Conservation (phyloP, 1,140 invertebrate genomes). For the Drosophila tsacasi region DNA sequence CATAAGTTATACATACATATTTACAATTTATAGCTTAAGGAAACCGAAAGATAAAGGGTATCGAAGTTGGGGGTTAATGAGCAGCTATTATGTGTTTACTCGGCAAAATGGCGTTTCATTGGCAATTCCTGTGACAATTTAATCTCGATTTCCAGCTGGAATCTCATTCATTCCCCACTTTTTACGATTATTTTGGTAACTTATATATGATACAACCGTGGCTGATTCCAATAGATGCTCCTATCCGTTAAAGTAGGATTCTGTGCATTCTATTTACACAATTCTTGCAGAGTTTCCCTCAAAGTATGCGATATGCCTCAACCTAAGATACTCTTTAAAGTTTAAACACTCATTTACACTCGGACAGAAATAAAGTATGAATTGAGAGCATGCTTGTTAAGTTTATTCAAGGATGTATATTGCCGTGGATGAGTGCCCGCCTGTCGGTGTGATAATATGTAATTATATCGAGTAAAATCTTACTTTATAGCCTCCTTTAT, state of each 20-base stretch:
- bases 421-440: slow-evolving; percentile 15
- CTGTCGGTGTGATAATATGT: slow-evolving; percentile 12
- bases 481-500: slow-evolving; percentile 26
- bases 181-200: slow-evolving; percentile 10
- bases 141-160: neutral
- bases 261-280: slow-evolving; percentile 59
- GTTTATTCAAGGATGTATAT: slow-evolving; percentile 2
- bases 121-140: neutral
- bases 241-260: slow-evolving; percentile 15
- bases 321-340: slow-evolving; percentile 16
- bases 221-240: slow-evolving; percentile 21
- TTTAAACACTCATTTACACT: slow-evolving; percentile 37
- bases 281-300: slow-evolving; percentile 30
- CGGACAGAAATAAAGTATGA: slow-evolving; percentile 16
- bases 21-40: slow-evolving; percentile 52
- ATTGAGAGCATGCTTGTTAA: slow-evolving; percentile 9
- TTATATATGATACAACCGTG: slow-evolving; percentile 46
- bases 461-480: slow-evolving; percentile 41
- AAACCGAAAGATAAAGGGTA: slow-evolving; percentile 20
- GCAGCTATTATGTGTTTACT: slow-evolving; percentile 3
- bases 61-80: neutral
- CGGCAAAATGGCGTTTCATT: neutral
- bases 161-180: neutral
- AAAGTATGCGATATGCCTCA: slow-evolving; percentile 38
- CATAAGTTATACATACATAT: slow-evolving; percentile 51